phyloP scores from a whole-genome alignment of 2,888 invertebrate genomes.

The Dolichomitus sp. region DNA sequence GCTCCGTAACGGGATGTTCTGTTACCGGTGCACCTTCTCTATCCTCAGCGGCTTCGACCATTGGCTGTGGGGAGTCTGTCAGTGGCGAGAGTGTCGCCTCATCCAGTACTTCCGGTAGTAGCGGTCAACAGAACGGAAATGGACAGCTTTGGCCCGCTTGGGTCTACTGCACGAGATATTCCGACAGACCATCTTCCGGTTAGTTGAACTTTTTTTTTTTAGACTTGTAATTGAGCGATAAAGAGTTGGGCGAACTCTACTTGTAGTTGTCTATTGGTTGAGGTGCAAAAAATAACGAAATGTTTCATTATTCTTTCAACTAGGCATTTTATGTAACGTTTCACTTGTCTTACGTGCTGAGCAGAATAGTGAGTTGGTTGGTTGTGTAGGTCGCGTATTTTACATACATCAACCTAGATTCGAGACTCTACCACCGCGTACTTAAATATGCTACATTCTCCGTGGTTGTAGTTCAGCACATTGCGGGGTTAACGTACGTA shows the following conservation, averaged over 20 bases:
- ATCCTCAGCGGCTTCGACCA: constrained; percentile 78
- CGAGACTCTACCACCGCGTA: constrained; percentile 26
- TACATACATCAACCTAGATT: constrained; percentile 62
- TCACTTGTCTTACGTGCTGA: constrained; percentile 20
- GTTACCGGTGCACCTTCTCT: constrained; percentile 82
- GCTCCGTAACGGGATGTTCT: constrained; percentile 82
- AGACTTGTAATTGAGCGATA: neutral
- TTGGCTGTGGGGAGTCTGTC: constrained; percentile 77
- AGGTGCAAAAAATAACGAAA: neutral
- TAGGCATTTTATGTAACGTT: neutral
- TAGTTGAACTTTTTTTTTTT: constrained; percentile 35
- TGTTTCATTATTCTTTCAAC: neutral
- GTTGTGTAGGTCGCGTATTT: constrained; percentile 43
- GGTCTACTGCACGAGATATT: constrained; percentile 99
- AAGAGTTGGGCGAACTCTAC: neutral
- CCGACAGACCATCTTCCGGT: constrained; percentile 90
- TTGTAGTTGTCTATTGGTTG: neutral
- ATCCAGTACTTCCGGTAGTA: constrained; percentile 63
- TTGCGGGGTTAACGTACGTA: constrained; percentile 56
- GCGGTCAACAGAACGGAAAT: constrained; percentile 74
- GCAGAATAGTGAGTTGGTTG: constrained; percentile 1
- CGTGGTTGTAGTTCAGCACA: constrained; percentile 37
- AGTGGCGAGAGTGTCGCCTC: constrained; percentile 79
- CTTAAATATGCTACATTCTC: constrained; percentile 36
- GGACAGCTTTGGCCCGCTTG: constrained; percentile 96